Base-by-base conservation (phyloP, 2,797 vertebrate species). In the Silurus lanzhouensis region DNA sequence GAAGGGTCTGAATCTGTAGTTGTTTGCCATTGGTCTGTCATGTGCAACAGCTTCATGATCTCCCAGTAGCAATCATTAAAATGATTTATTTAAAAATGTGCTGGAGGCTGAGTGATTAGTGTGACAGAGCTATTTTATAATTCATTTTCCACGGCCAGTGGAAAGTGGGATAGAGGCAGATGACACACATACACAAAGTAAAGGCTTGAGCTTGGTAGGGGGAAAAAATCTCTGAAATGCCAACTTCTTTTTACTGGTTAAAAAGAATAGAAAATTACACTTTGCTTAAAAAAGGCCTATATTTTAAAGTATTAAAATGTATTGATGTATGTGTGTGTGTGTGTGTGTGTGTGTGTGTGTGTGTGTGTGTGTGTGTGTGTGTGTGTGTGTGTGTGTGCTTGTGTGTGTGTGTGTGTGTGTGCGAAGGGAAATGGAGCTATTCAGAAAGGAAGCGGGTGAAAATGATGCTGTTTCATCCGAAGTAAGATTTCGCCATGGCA, bases 71-170 rank as follows among this genome's bases (percentile, higher is more conserved):
- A 87, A 95, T 93, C 92, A 92, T 94, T 93, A 93, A 94, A 89
- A 94, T 92, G 93, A 90, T 95, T 95, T 95, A 95, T 95, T 95
- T 94, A 95, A 94, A 92, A 94, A 90, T 91, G 90, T 90, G 91
- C 91, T 91, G 90, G 88, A 89, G 92, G 94, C 94, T 93, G 91
- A 93, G 89, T 94, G 92, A 93, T 94, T 93, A 92, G 90, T 93
- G 90, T 94, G 94, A 95, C 92, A 96, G 94, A 87, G 88, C 90
- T 93, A 93, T 91, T 95, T 91, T 91, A 93, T 95, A 95, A 94
- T 94, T 95, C 92, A 95, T 94, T 92, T 92, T 92, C 88, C 92
- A 87, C 91, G 82, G 86, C 92, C 91, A 92, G 89, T n/a, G 92
- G 91, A 90, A 95, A 94, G 91, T 88, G 92, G 92, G 91, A 90